phyloP scores from a whole-genome alignment of 2,888 invertebrate genomes.

The Agrypnus murinus region DNA sequence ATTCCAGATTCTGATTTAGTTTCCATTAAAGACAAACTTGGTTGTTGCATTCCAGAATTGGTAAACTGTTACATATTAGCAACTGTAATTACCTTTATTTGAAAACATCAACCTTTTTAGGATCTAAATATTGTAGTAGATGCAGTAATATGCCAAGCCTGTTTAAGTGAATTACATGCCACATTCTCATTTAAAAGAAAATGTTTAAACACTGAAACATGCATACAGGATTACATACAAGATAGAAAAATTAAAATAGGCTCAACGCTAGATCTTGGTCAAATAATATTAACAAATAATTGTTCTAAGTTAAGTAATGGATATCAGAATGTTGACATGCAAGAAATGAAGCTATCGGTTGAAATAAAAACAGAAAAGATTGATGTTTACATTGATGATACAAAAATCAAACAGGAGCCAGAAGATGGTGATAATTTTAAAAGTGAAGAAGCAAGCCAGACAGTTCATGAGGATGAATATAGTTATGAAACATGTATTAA shows the following conservation, averaged over 20 bases:
- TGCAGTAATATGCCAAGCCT: conserved; percentile 5
- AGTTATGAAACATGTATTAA: background rate
- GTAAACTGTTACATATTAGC: too few relatives aligned
- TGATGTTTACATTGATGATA: background rate
- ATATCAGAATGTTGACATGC: background rate
- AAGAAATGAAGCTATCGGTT: background rate
- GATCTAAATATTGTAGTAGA: background rate
- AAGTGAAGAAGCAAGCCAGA: conserved; percentile 12
- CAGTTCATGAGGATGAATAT: background rate
- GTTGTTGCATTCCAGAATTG: conserved; percentile 9
- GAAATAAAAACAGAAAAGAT: background rate
- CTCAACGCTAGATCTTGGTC: background rate
- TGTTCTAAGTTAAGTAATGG: too few relatives aligned
- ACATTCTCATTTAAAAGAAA: conserved; percentile 1
- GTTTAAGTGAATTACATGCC: background rate
- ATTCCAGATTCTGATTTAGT: background rate
- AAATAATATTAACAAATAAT: too few relatives aligned
- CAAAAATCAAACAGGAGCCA: conserved; percentile 17
- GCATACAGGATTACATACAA: conserved; percentile 4
- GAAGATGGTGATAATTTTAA: background rate
- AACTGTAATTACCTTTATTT: too few relatives aligned
- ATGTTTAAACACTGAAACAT: background rate
- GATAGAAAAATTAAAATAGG: background rate
- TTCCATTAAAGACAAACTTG: conserved; percentile 11
- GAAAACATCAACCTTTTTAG: background rate